Base-by-base conservation (phyloP, 2,888 invertebrate species). In the Clepsis dumicolana region DNA sequence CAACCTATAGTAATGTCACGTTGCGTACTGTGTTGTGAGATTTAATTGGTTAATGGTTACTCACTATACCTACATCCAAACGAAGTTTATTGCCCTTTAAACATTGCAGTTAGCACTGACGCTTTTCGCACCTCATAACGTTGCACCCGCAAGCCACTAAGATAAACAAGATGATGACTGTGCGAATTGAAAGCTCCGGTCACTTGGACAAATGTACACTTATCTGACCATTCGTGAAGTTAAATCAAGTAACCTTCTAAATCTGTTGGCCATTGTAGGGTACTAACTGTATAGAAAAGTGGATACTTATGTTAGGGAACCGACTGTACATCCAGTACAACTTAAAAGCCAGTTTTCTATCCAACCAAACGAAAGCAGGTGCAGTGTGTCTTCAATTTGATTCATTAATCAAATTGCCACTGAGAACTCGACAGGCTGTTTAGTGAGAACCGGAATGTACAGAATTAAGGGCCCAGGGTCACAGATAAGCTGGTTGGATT, bases 71-170 rank as follows among this genome's bases (percentile, higher is more conserved):
- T 25, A 59, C 14, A 48, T n/a, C n/a, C 48, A 48, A 56, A 75
- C 76, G 80, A 84, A 86, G 86, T 86, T 87, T 84, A 86, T 85
- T 86, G 84, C 84, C 83, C 87, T 38, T 72, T 77, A 75, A 73
- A 73, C 75, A 75, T 73, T 77, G 76, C 76, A 77, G 14, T 80
- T 78, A 71, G 76, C 77, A 79, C 77, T 14, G 21, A 44, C 24
- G 78, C 76, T 81, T 82, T 87, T 86, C 83, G 79, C 88, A 85
- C 85, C 82, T 85, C 75, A 73, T 75, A 72, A 76, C 77, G 69
- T 61, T 44, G 8, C 60, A n/a, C 21, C 44, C 5, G n/a, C n/a
- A n/a, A 32, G 4, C 25, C 41, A 41, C 25, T 16, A 56, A 25
- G 24, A 44, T 57, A 67, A 67, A 67, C 67, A 63, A 12, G n/a